phyloP scores from a whole-genome alignment of 2,888 invertebrate species.

The Lycia hirtaria region DNA sequence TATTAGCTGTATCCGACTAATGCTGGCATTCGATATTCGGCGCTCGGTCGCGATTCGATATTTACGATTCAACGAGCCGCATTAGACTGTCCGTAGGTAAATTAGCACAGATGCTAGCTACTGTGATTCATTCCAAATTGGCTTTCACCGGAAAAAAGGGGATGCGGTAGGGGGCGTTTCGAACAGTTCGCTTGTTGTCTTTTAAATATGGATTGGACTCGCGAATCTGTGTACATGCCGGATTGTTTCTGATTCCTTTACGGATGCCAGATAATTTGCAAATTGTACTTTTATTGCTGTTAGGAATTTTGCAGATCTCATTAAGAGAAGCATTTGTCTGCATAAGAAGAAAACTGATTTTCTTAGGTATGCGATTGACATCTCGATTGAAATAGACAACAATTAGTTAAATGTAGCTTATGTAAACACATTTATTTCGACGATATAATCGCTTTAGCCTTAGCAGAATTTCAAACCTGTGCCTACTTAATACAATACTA shows the following conservation, averaged over 20 bases:
- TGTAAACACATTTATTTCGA: too few relatives aligned
- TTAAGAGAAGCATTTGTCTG: too few relatives aligned
- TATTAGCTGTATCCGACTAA: slow-evolving; percentile 85
- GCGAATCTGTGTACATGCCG: neutral
- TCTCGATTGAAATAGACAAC: too few relatives aligned
- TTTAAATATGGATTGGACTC: slow-evolving; percentile 40
- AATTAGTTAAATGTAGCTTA: too few relatives aligned
- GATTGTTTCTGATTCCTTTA: neutral
- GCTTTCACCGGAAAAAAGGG: slow-evolving; percentile 81
- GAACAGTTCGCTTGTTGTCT: slow-evolving; percentile 69
- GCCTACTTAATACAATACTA: too few relatives aligned
- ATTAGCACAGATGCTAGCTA: slow-evolving; percentile 85
- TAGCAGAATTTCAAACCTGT: too few relatives aligned
- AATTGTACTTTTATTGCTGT: too few relatives aligned
- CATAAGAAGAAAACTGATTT: too few relatives aligned
- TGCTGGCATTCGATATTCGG: slow-evolving; percentile 85
- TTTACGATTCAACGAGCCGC: slow-evolving; percentile 82
- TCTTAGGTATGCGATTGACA: too few relatives aligned
- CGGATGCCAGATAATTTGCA: too few relatives aligned
- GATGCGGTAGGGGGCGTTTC: slow-evolving; percentile 77
- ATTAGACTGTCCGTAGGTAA: slow-evolving; percentile 86
- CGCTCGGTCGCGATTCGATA: slow-evolving; percentile 81
- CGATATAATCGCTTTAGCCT: too few relatives aligned
- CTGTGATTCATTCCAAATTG: slow-evolving; percentile 86
- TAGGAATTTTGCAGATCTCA: too few relatives aligned